phyloP scores from a whole-genome alignment of 2,797 vertebrate genomes.

The Galagoides demidoff region DNA sequence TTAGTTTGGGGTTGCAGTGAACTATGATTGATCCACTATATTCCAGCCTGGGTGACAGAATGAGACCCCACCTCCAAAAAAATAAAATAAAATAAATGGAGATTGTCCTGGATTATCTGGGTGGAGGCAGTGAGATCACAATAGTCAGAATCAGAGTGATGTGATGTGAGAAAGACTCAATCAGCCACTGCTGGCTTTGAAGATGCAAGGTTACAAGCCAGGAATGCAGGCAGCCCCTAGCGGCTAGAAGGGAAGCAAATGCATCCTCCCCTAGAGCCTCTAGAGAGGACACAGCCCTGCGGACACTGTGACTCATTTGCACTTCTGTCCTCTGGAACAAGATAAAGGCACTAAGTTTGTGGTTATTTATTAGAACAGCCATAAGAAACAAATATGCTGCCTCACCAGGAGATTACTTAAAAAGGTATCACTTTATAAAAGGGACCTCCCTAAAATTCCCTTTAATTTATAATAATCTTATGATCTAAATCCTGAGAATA shows the following conservation, averaged over 20 bases:
- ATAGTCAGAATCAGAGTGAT: not conserved
- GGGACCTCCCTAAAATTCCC: not conserved
- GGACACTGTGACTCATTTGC: accelerated
- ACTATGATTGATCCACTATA: not conserved
- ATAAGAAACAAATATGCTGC: not conserved
- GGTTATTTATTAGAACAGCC: not conserved
- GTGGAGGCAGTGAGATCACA: not conserved
- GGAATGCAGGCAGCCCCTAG: not conserved
- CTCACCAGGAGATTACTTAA: not conserved
- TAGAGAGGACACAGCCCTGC: not conserved
- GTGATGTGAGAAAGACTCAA: not conserved
- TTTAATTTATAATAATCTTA: not conserved
- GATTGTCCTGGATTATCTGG: not conserved
- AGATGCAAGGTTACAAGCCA: not conserved
- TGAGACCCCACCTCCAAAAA: not conserved
- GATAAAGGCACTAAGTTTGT: not conserved
- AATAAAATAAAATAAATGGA: not conserved
- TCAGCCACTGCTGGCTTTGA: not conserved
- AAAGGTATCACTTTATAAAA: not conserved
- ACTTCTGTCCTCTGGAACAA: not conserved
- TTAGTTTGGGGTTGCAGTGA: not conserved
- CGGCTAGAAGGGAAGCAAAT: not conserved
- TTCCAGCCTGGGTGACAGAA: not conserved
- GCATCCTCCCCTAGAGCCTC: not conserved
- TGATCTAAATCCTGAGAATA: not conserved